Conservation (phyloP, 2,888 invertebrate species). For the Arge pagana region DNA sequence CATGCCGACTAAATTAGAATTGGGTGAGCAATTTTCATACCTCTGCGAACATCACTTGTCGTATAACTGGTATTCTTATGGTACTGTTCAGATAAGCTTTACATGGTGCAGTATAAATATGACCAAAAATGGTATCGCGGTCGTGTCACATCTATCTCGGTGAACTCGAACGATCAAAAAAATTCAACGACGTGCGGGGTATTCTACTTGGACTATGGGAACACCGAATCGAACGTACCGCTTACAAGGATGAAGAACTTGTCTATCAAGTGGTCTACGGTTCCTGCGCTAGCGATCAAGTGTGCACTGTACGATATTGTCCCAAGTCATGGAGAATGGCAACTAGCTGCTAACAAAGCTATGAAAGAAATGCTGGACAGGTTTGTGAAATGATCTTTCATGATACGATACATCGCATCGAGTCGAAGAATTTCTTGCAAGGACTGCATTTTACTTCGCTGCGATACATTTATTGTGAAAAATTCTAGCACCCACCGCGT, state of each 20-base stretch:
- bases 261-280: slow-evolving; percentile 52
- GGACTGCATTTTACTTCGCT: too few species aligned
- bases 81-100: slow-evolving; percentile 67
- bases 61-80: neutral
- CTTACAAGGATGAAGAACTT: slow-evolving; percentile 57
- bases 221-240: slow-evolving; percentile 60
- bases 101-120: slow-evolving; percentile 63
- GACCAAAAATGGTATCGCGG: slow-evolving; percentile 73
- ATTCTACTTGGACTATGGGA: slow-evolving; percentile 70
- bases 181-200: slow-evolving; percentile 57
- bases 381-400: slow-evolving; percentile 50
- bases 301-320: slow-evolving; percentile 66
- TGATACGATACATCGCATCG: too few species aligned
- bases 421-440: too few species aligned
- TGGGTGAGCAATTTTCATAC: slow-evolving; percentile 25
- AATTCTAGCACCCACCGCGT: slow-evolving; percentile 36
- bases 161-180: slow-evolving; percentile 46
- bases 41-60: neutral
- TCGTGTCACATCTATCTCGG: slow-evolving; percentile 56
- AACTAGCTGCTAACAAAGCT: slow-evolving; percentile 61
- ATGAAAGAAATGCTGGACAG: slow-evolving; percentile 67
- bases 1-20: slow-evolving; percentile 32
- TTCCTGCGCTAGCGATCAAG: slow-evolving; percentile 63
- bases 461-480: too few species aligned
- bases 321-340: slow-evolving; percentile 62